Conservation (phyloP, 2,797 vertebrate species). For the Thunnus albacares region DNA sequence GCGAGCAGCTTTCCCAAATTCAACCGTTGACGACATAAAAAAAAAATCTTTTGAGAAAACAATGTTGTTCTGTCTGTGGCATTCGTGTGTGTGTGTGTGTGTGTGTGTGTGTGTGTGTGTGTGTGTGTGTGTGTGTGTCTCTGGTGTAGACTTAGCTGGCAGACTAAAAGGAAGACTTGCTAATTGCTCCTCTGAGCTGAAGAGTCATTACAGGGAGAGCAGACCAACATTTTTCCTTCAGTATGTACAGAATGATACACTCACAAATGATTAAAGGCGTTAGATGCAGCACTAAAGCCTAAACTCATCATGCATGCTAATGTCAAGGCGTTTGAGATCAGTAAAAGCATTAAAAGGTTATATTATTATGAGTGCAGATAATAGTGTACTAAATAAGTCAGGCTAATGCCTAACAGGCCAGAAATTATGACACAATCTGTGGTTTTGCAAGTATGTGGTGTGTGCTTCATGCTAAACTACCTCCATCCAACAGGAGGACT, state of each 20-base stretch:
- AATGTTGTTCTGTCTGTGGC: slow-evolving; percentile 60
- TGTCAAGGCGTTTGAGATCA: not conserved
- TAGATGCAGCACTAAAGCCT: not conserved
- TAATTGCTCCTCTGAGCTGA: slow-evolving; percentile 62
- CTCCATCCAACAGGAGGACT: not conserved
- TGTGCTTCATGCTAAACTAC: slow-evolving; percentile 11
- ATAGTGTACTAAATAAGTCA: slow-evolving; percentile 6
- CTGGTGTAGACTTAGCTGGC: slow-evolving; percentile 53
- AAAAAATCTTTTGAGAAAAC: slow-evolving; percentile 68
- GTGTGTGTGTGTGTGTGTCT: slow-evolving; percentile 46
- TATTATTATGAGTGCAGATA: not conserved
- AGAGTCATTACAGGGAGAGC: slow-evolving; percentile 39
- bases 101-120: slow-evolving; percentile 30
- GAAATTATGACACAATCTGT: slow-evolving; percentile 25
- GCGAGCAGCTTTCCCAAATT: slow-evolving; percentile 55
- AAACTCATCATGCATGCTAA: not conserved
- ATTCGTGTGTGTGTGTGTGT: slow-evolving; percentile 20
- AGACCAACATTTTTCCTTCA: slow-evolving; percentile 42
- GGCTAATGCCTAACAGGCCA: slow-evolving; percentile 5
- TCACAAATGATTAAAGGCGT: slow-evolving; percentile 11
- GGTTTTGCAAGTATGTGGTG: slow-evolving; percentile 8
- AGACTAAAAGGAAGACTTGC: slow-evolving; percentile 43
- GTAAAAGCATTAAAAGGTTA: not conserved
- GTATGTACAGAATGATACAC: slow-evolving; percentile 7
- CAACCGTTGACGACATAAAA: slow-evolving; percentile 58